Conservation (phyloP, 2,797 vertebrate genomes). For the Acomys russatus region DNA sequence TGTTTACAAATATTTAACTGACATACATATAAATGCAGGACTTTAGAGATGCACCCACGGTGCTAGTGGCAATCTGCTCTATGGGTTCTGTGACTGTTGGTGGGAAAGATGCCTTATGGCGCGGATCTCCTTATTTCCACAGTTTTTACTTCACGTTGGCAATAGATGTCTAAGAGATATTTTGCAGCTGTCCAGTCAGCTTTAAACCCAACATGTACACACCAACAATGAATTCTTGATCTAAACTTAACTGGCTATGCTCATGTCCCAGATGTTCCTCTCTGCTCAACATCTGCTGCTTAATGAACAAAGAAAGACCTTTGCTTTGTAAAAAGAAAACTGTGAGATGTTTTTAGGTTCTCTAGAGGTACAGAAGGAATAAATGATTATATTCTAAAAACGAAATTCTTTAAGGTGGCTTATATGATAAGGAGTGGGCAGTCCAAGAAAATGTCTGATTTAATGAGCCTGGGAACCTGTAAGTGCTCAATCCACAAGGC, state of each 20-base stretch:
- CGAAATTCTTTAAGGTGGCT: neutral
- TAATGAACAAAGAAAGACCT: neutral
- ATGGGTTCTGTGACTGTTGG: conserved; percentile 20
- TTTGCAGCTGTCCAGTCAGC: conserved; percentile 24
- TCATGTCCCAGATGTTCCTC: conserved; percentile 3
- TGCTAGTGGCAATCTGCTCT: conserved; percentile 30
- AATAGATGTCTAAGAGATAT: conserved; percentile 16
- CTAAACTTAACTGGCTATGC: neutral
- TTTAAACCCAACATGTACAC: neutral
- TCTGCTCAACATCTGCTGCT: neutral
- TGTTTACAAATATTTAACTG: conserved; percentile 69
- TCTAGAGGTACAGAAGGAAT: neutral
- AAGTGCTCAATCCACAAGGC: neutral
- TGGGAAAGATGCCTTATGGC: conserved; percentile 34
- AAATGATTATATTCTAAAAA: neutral
- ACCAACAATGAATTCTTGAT: conserved; percentile 10
- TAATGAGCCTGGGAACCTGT: neutral
- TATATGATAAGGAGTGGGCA: neutral
- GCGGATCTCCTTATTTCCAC: conserved; percentile 15
- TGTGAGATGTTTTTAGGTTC: neutral
- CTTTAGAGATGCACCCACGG: neutral
- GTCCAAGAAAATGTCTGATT: neutral
- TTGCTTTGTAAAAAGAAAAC: neutral
- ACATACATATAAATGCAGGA: conserved; percentile 9
- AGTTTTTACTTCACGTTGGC: conserved; percentile 54